Base-by-base conservation (phyloP, 2,113 vertebrate species). In the Toxotes chatareus region DNA sequence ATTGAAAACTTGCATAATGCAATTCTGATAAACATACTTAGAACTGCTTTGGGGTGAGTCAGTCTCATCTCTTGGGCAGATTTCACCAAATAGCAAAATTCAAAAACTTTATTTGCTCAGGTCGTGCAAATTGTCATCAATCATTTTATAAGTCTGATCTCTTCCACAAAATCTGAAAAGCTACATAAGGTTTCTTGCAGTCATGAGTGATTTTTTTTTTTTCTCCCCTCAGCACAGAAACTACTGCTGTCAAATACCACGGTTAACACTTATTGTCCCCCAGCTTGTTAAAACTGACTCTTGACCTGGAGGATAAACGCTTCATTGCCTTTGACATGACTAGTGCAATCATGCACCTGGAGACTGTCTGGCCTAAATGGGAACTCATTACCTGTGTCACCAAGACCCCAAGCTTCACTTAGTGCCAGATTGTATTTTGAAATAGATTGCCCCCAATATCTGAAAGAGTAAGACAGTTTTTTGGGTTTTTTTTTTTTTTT, bases 381-480 rank as follows among this genome's bases (percentile, higher is more conserved):
- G 57, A 82, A 73, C 78, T 82, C 82, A 87, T 92, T 93, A 89
- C 84, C 91, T 80, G 84, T 93, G 93, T 92, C 92, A 90, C 84
- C 56, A 40, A 92, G 91, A 90, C 92, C 89, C 66, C 63, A 16
- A 3, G 38, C 59, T 73, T 76, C 61, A 66, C 73, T 63, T 57
- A 6, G 11, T 51, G 63, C 46, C 19, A 44, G 31, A 73, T 80
- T 44, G 32, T 21, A 23, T 66, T 79, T 65, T 60, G 40, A 74
- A 75, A 77, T 66, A 4, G 40, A 62, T 49, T 61, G 23, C 38
- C 46, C 46, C 38, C 59, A 59, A 69, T 80, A 71, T 78, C 73
- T 51, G 9, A 74, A 84, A 46, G 42, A 16, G 1, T 19, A n/a
- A 46, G 19, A 31, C 12, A 7, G 10, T 38, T 56, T 67, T 27